Evolutionary conservation across 2,797 vertebrate genomes (phyloP), one percentile per base, ranked within the genome.

Genomic region (Crenuchus spilurus): DNA sequence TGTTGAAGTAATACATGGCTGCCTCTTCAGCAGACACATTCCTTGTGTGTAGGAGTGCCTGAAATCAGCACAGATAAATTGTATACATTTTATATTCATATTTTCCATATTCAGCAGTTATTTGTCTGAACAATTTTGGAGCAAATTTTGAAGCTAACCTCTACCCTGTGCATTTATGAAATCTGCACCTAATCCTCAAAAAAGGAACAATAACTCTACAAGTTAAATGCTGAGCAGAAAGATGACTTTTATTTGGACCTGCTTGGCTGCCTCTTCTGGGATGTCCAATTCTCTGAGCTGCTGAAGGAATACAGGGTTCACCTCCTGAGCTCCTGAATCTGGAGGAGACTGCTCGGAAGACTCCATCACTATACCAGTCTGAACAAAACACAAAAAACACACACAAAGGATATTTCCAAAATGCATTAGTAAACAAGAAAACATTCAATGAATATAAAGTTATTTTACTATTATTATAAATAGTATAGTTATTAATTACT

Each of bases 1-100:
- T 93, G 90, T 94, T 92, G 87, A 94, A 95, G 87, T 95, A 94
- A 86, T 94, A 94, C 91, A 94, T 94, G 64, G 94, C 94, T 37
- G 94, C 94, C 81, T 94, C 93, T 76, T 94, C 93, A 0, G 93
- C 94, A 57, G 94, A 94, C 61, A 92, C 91, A 42, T 94, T 94
- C 79, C 91, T 87, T 39, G 94, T 95, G 75, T 94, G 91, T 70
- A 94, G 86, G 72, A 95, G 91, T 1, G 94, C 94, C 94, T 95
- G 82, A 8, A 70, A 74, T 0, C 22, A 57, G 14, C 3, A 85
- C 18, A 33, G 41, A 52, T 58, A 24, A 20, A 42, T 52, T 2
- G n/a, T n/a, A n/a, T n/a, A n/a, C n/a, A n/a, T n/a, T n/a, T n/a
- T n/a, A n/a, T n/a, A n/a, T n/a, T n/a, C n/a, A n/a, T n/a, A n/a